phyloP scores from a whole-genome alignment of 2,888 invertebrate genomes.

The Spicauda simplicius region DNA sequence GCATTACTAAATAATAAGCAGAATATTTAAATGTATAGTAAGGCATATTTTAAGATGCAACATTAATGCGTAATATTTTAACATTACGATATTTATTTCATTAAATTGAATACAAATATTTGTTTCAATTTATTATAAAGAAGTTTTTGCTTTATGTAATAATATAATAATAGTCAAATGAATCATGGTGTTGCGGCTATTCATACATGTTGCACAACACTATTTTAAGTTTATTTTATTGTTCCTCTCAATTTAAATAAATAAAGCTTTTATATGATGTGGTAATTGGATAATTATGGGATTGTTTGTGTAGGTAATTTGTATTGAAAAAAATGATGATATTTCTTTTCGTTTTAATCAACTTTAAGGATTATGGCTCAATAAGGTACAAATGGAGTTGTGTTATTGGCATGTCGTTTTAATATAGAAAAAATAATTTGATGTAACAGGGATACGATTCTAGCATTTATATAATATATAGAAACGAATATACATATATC shows the following conservation, averaged over 20 bases:
- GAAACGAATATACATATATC: slow-evolving; percentile 72
- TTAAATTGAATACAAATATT: no score
- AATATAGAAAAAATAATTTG: slow-evolving; percentile 80
- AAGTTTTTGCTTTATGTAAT: no score
- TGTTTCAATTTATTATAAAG: no score
- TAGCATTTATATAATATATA: slow-evolving; percentile 68
- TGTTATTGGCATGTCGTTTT: slow-evolving; percentile 75
- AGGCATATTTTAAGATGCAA: no score
- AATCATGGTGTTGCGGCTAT: no score
- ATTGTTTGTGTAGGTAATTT: neutral
- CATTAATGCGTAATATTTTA: no score
- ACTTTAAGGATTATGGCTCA: slow-evolving; percentile 67
- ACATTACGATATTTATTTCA: no score
- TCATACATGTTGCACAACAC: no score
- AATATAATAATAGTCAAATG: no score
- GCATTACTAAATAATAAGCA: no score
- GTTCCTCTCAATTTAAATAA: neutral
- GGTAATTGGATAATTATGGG: neutral
- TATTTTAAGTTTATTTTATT: no score
- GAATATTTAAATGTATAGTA: no score
- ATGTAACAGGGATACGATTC: slow-evolving; percentile 74
- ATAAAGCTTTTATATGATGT: neutral
- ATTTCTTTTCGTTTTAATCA: slow-evolving; percentile 57
- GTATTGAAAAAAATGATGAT: neutral
- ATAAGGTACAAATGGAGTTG: slow-evolving; percentile 79